Conservation (phyloP, 1,140 invertebrate species). For the Lasaia peninsularis region DNA sequence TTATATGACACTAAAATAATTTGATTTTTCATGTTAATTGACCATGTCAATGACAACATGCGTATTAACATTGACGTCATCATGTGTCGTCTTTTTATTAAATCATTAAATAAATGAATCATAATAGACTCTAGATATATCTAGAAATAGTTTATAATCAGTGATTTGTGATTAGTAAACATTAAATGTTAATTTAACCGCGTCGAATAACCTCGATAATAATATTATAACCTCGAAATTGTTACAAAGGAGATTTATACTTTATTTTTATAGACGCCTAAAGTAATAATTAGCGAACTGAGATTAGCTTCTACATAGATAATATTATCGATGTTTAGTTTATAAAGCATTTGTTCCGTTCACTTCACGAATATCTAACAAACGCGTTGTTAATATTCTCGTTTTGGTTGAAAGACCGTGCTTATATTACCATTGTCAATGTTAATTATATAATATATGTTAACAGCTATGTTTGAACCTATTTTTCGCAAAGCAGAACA, state of each 20-base stretch:
- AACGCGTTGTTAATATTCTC: not conserved
- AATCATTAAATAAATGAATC: not conserved
- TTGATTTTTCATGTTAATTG: too few species aligned
- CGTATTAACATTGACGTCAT: not conserved
- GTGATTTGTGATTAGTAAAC: not conserved
- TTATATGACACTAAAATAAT: too few species aligned
- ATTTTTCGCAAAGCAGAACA: conserved; percentile 56
- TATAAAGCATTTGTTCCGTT: not conserved
- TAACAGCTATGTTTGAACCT: conserved; percentile 44
- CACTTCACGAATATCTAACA: not conserved
- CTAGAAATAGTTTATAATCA: not conserved
- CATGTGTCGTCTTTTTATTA: not conserved
- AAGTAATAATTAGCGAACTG: conserved; percentile 5
- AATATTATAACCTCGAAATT: conserved; percentile 46
- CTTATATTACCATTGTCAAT: conserved; percentile 1
- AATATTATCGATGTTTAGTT: not conserved
- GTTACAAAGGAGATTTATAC: conserved; percentile 27
- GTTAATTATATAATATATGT: conserved; percentile 52
- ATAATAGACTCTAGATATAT: not conserved
- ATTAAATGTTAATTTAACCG: conserved; percentile 47
- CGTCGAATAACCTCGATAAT: conserved; percentile 48
- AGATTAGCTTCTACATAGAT: not conserved
- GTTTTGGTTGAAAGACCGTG: not conserved
- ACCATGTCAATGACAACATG: too few species aligned
- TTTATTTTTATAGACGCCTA: conserved; percentile 9